phyloP scores from a whole-genome alignment of 2,888 invertebrate species.

The Onthophagus sagittarius region DNA sequence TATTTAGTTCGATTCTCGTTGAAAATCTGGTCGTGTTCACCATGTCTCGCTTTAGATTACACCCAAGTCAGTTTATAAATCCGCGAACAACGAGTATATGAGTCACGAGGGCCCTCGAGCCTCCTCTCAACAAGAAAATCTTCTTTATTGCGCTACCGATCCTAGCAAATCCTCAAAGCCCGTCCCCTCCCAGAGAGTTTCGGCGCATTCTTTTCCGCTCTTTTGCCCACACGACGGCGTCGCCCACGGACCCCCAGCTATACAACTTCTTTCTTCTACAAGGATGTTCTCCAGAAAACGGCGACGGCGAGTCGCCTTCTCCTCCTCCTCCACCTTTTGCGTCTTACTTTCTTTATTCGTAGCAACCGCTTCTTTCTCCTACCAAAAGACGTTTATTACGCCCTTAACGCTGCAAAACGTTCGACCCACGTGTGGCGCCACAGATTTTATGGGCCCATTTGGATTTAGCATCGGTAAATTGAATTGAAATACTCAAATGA shows the following conservation, averaged over 20 bases:
- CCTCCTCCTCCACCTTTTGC: neutral
- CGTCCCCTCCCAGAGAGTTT: conserved; percentile 16
- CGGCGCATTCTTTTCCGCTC: conserved; percentile 11
- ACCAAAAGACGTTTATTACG: conserved; percentile 17
- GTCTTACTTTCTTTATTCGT: neutral
- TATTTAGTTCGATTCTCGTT: conserved; percentile 4
- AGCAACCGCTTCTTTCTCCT: neutral
- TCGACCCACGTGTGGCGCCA: conserved; percentile 4
- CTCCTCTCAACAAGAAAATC: conserved; percentile 52
- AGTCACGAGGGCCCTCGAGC: conserved; percentile 44
- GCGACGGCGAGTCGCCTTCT: conserved; percentile 26
- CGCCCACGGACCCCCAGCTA: conserved; percentile 35
- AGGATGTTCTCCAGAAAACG: conserved; percentile 29
- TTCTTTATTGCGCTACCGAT: conserved; percentile 43
- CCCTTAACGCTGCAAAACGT: conserved; percentile 15
- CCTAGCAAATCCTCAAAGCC: conserved; percentile 35
- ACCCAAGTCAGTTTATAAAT: conserved; percentile 27
- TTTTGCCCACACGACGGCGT: conserved; percentile 23
- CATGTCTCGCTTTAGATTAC: conserved; percentile 20
- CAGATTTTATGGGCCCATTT: conserved; percentile 11
- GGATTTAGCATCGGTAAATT: conserved; percentile 15
- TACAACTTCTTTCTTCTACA: conserved; percentile 38
- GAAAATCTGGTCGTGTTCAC: conserved; percentile 8
- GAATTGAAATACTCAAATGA: conserved; percentile 1
- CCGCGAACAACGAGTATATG: conserved; percentile 45